Evolutionary conservation across 1,140 invertebrate genomes (phyloP), one percentile per base, ranked within the genome.

Genomic region (Dendrolimus punctatus): DNA sequence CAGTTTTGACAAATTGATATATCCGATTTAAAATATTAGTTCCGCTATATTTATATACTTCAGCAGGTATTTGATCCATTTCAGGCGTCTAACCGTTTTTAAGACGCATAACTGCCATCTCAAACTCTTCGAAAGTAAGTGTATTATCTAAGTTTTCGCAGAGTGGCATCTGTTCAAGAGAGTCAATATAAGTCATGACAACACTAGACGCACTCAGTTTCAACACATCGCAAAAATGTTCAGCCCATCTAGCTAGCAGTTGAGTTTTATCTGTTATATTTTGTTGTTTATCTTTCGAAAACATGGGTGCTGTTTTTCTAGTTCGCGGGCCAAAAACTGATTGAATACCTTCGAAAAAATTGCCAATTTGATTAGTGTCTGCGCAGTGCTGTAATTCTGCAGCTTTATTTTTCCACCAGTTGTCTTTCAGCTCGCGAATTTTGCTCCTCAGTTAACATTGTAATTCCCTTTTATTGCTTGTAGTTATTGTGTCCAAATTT

Each of bases 81-180:
- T 58, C 56, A 44, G 55, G 55, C 41, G 62, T 39, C 38, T n/a
- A n/a, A n/a, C n/a, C n/a, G 39, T 64, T 58, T 36, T 65, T 62
- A 4, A 59, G 41, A 6, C n/a, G n/a, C n/a, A 39, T 57, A 0
- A 59, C 4, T 23, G 59, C 53, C 23, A 8, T 8, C 3, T 49
- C 8, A 47, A 62, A 59, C 37, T 59, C 57, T 6, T 51, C 53
- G 42, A 57, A 58, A 7, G 57, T 8, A 41, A 54, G 58, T n/a
- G n/a, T n/a, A n/a, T n/a, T n/a, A n/a, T n/a, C n/a, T n/a, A n/a
- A n/a, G n/a, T n/a, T 8, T 52, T 49, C 8, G 3, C 5, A 50
- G 5, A 48, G 41, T 5, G 62, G 57, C 8, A 57, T n/a, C 0
- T 46, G 39, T 38, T 54, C 44, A 39, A 64, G 37, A 7, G 48